phyloP scores from a whole-genome alignment of 2,888 invertebrate genomes.

The Lysandra bellargus region DNA sequence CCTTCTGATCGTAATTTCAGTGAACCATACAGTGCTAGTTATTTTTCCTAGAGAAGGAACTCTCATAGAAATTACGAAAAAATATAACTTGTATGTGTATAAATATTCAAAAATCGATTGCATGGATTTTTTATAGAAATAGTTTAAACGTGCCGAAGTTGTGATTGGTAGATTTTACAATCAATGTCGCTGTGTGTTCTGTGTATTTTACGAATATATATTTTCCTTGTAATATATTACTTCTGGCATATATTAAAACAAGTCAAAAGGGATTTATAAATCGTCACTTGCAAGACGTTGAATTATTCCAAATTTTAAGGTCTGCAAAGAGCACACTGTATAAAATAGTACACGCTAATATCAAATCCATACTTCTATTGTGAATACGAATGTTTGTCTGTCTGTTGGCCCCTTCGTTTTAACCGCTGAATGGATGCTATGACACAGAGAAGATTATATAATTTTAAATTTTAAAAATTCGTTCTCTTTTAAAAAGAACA shows the following conservation, averaged over 20 bases:
- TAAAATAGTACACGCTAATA: background rate
- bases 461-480: too few species aligned
- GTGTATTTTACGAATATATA: background rate
- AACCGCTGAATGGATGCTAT: too few species aligned
- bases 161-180: slow-evolving; percentile 12
- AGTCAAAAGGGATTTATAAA: background rate
- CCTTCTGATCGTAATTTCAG: background rate
- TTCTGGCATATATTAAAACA: background rate
- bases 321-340: slow-evolving; percentile 50
- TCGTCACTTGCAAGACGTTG: slow-evolving; percentile 22
- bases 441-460: too few species aligned
- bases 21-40: background rate
- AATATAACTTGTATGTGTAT: background rate
- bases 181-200: background rate
- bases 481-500: too few species aligned
- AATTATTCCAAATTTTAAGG: slow-evolving; percentile 40
- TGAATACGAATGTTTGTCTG: background rate
- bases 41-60: background rate
- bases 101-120: too few species aligned
- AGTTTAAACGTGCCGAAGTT: background rate
- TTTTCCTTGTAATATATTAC: background rate
- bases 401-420: too few species aligned
- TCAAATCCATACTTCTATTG: background rate
- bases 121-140: background rate
- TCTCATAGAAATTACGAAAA: background rate